phyloP scores from a whole-genome alignment of 2,888 invertebrate genomes.

The Drosophila paranaensis region DNA sequence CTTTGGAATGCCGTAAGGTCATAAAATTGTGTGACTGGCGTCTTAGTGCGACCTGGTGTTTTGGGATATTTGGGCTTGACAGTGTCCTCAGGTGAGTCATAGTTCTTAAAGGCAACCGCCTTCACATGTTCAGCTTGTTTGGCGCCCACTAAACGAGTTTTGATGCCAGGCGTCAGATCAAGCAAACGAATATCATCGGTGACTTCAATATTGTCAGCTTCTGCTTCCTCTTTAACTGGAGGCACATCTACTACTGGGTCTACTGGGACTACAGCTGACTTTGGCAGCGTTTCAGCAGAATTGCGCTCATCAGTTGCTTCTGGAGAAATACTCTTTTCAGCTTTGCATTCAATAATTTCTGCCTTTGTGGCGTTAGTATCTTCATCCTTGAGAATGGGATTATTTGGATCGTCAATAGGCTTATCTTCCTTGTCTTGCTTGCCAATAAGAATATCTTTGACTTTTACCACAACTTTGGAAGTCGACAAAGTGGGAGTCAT shows the following conservation, averaged over 20 bases:
- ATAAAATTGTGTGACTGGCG: background rate
- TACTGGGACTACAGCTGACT: background rate
- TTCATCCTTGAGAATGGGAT: background rate
- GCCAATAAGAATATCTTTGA: slow-evolving; percentile 8
- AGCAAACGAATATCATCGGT: slow-evolving; percentile 1
- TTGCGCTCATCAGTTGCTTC: background rate
- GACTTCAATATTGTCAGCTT: background rate
- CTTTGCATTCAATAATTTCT: too few species aligned
- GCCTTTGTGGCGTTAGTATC: background rate
- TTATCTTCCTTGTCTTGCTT: background rate
- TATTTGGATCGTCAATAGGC: background rate
- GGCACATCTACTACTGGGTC: background rate
- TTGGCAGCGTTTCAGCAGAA: background rate
- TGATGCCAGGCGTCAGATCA: slow-evolving; percentile 23
- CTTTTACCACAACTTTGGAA: slow-evolving; percentile 17
- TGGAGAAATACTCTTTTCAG: background rate
- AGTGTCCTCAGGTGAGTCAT: slow-evolving; percentile 30
- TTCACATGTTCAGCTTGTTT: slow-evolving; percentile 17
- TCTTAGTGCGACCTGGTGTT: slow-evolving; percentile 61
- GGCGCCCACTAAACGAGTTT: background rate
- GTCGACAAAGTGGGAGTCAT: background rate
- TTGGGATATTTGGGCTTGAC: slow-evolving; percentile 69
- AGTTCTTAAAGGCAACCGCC: slow-evolving; percentile 63
- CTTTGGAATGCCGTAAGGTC: background rate
- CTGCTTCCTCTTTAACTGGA: background rate